These are phyloP conservation scores for Fabriciana adippe DNA, from an alignment of 2,888 invertebrate genomes.

Conservation along the genomic window DNA sequence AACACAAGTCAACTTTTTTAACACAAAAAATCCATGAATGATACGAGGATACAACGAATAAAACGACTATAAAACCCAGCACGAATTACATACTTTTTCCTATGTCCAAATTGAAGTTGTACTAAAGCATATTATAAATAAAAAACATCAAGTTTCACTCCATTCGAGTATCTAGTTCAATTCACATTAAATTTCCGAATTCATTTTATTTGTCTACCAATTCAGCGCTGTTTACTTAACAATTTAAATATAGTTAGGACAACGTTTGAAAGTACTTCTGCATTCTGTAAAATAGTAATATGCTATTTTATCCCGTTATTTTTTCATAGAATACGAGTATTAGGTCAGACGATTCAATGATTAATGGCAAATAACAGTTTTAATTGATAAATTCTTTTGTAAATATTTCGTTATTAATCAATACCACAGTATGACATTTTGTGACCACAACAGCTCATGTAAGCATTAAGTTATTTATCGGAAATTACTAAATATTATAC, in stretches of 20 bases:
- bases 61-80: too few species aligned
- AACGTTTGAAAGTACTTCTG: slow-evolving; percentile 40
- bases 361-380: neutral
- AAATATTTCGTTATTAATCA: too few species aligned
- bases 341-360: neutral
- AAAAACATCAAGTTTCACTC: slow-evolving; percentile 35
- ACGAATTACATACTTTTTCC: too few species aligned
- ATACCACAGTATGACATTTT: too few species aligned
- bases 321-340: neutral
- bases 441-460: too few species aligned
- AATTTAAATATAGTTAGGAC: slow-evolving; percentile 59
- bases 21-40: too few species aligned
- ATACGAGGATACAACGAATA: too few species aligned
- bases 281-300: slow-evolving; percentile 4
- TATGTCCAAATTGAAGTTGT: neutral
- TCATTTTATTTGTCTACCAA: slow-evolving; percentile 55
- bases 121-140: slow-evolving; percentile 1
- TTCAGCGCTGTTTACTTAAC: slow-evolving; percentile 56
- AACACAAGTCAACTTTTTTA: too few species aligned
- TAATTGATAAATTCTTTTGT: neutral
- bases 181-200: slow-evolving; percentile 51
- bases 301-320: neutral
- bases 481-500: too few species aligned
- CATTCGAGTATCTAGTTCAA: slow-evolving; percentile 51
- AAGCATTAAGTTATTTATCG: too few species aligned